Conservation (phyloP, 2,797 vertebrate species). For the Enteromius radiatus region DNA sequence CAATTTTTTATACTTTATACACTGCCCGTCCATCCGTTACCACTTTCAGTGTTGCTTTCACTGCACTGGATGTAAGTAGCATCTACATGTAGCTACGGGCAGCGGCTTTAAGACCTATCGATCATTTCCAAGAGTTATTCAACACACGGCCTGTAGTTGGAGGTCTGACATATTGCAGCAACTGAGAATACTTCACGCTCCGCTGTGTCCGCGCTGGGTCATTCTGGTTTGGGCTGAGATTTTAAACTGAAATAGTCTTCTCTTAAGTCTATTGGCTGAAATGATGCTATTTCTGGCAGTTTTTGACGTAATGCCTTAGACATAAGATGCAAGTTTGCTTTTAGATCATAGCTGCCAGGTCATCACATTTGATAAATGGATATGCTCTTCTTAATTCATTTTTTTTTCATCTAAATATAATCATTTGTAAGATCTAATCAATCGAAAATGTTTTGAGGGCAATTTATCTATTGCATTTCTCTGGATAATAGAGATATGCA, state of each 20-base stretch:
- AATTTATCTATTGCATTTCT: background rate
- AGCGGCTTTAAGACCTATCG: slow-evolving; percentile 19
- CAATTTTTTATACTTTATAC: slow-evolving; percentile 55
- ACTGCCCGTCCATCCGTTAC: slow-evolving; percentile 48
- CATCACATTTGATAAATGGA: background rate
- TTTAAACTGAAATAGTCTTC: slow-evolving; percentile 14
- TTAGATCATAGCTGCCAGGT: background rate
- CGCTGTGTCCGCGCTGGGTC: background rate
- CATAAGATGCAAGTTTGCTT: background rate
- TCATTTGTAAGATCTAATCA: background rate
- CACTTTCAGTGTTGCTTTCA: slow-evolving; percentile 22
- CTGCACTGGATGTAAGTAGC: slow-evolving; percentile 13
- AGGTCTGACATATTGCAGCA: slow-evolving; percentile 32
- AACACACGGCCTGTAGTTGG: slow-evolving; percentile 1
- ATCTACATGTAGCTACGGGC: slow-evolving; percentile 28
- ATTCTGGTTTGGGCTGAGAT: slow-evolving; percentile 7
- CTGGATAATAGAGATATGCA: background rate
- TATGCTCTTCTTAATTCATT: background rate
- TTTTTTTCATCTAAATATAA: background rate
- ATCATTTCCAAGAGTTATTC: slow-evolving; percentile 27
- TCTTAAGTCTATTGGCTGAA: background rate
- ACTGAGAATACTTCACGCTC: background rate
- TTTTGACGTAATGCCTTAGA: background rate
- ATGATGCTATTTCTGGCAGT: background rate
- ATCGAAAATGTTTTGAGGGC: background rate